Base-by-base conservation (phyloP, 2,888 invertebrate genomes). In the Dascillus cervinus region DNA sequence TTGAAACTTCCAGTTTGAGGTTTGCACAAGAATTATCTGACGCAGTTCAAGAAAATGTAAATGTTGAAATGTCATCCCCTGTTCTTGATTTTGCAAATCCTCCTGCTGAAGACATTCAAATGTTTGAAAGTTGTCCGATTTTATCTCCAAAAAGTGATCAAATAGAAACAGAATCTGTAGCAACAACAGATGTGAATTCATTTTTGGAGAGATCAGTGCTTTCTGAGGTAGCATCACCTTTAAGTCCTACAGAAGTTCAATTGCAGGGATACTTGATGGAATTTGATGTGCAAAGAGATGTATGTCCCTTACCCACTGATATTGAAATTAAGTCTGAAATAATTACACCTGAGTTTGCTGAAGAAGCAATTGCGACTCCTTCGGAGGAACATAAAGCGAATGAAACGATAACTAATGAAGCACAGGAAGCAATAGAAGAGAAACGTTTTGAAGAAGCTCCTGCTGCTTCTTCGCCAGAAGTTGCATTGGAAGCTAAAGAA, bases 311-410 rank as follows among this genome's bases (percentile, higher is more conserved):
- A 26, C 50, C 41, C 11, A 27, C 39, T 12, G 14, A 24, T 24
- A 34, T 8, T 11, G 43, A 39, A 3, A 32, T 42, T 11, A 39
- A 47, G 32, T 41, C 56, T 39, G 59, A 60, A 33, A 46, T 49
- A 13, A 56, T 60, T 32, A 29, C 43, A 21, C 54, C 55, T 1
- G 55, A 60, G 41, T 58, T 49, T 41, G 50, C 57, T 3, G 53
- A 53, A 32, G 47, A 48, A 28, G 45, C 50, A 2, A 40, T 58
- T 8, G 39, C 55, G 9, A 50, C 56, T 10, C 55, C 59, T 14
- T 53, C 52, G 3, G 56, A 58, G 36, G 55, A 58, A 29, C 49
- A 48, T 38, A 50, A 47, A 40, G 37, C 42, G 3, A 48, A 49
- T 13, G 50, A 52, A 19, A 22, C 39, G 21, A 22, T 15, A 17